These are phyloP conservation scores for Scomber colias DNA, from an alignment of 2,113 vertebrate species.

Conservation along the genomic window DNA sequence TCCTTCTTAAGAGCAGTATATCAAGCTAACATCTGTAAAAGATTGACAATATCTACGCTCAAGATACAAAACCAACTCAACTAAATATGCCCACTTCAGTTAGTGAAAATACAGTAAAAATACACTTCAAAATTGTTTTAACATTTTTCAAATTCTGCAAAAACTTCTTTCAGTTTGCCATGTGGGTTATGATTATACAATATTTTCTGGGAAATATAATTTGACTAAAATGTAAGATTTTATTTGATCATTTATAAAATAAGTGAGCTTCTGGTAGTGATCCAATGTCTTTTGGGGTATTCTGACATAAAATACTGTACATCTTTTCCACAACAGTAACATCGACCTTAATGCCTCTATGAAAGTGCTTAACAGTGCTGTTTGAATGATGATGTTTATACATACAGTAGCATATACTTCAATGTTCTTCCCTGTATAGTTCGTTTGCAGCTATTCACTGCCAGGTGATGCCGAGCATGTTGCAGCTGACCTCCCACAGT, in stretches of 20 bases:
- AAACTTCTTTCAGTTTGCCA: neutral
- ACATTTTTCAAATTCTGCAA: neutral
- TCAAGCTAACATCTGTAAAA: neutral
- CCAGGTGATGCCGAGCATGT: constrained; percentile 82
- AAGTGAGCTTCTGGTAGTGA: neutral
- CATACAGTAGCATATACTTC: neutral
- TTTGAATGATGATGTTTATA: constrained; percentile 24
- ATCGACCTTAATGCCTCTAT: constrained; percentile 17
- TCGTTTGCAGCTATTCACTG: constrained; percentile 54
- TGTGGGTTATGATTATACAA: neutral
- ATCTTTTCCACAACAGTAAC: constrained; percentile 16
- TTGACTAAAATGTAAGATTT: neutral
- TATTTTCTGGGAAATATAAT: constrained; percentile 15
- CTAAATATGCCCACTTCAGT: neutral
- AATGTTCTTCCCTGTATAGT: constrained; percentile 3
- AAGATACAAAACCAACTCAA: neutral
- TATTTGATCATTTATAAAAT: neutral
- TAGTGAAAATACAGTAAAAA: constrained; percentile 2
- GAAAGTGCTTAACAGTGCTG: constrained; percentile 57
- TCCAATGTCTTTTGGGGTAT: neutral
- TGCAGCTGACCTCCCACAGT: constrained; percentile 85
- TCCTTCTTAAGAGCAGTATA: too few species aligned
- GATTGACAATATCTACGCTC: neutral
- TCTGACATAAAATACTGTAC: neutral
- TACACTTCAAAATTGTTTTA: neutral